phyloP scores from a whole-genome alignment of 1,140 invertebrate genomes.

The Tetranychus cinnabarinus region DNA sequence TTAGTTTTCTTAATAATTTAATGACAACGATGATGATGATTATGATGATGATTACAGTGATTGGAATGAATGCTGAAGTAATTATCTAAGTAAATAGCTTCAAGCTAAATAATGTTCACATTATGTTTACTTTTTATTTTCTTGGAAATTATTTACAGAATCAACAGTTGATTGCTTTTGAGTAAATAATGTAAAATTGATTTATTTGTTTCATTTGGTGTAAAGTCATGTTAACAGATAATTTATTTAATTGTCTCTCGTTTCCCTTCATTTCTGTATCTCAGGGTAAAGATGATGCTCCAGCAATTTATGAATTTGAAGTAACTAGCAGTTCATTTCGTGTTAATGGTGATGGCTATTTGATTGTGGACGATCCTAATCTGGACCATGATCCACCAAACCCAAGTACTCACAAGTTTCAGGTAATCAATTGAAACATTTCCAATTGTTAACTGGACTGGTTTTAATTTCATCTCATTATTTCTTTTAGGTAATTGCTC shows the following conservation, averaged over 20 bases:
- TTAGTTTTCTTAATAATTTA: too few species aligned
- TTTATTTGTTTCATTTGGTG: too few species aligned
- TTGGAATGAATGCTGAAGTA: neutral
- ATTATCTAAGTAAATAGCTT: neutral
- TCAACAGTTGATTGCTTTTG: too few species aligned
- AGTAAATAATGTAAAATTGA: too few species aligned
- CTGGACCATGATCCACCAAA: conserved; percentile 66
- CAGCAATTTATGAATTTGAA: conserved; percentile 48
- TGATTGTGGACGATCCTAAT: conserved; percentile 55
- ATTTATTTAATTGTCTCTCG: too few species aligned
- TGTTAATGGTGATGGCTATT: conserved; percentile 40
- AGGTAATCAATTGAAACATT: conserved; percentile 23
- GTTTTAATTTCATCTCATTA: conserved; percentile 1
- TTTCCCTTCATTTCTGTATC: conserved; percentile 8
- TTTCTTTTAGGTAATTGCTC: conserved; percentile 31
- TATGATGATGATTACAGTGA: too few species aligned
- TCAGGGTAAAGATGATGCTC: conserved; percentile 37
- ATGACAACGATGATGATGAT: neutral
- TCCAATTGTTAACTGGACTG: neutral
- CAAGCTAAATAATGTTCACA: too few species aligned
- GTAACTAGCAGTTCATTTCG: conserved; percentile 57
- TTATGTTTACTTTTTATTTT: too few species aligned
- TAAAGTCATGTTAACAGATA: too few species aligned
- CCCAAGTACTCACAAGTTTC: conserved; percentile 53
- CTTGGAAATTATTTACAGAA: too few species aligned